Base-by-base conservation (phyloP, 2,888 invertebrate genomes). In the Chloromyia formosa region DNA sequence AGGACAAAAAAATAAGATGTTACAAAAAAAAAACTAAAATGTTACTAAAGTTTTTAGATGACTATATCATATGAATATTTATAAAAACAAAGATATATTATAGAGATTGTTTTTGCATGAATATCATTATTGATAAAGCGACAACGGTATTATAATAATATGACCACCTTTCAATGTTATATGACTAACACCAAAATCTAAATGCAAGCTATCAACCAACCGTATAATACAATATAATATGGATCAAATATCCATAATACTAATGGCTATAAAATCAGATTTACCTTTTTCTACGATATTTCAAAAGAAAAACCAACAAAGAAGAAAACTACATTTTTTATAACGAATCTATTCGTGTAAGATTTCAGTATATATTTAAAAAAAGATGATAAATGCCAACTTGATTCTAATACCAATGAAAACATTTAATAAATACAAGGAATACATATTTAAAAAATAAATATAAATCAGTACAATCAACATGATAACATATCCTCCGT, bases 41-140 rank as follows among this genome's bases (percentile, higher is more conserved):
- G 54, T 73, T 73, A 61, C 53, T 54, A 27, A 61, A 61, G 40
- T 58, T 71, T 71, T 71, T 71, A 71, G 71, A 71, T 16, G 71
- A 71, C 7, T 12, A 64, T 35, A 61, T 14, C 7, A 61, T 27
- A 54, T 35, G 54, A 27, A 69, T 54, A 64, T 20, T 27, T 69
- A 69, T 22, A 9, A 58, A 54, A 54, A 69, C 54, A 27, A 69
- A 53, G n/a, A 71, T 71, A 56, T 71, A 71, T 71, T 20, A 35
- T 56, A 54, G 9, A 71, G 35, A 10, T 66, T 66, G 62, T 22
- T 66, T 66, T 66, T 66, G 66, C 66, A 45, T 66, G 66, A 66
- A 14, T 66, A 66, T n/a, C 45, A 45, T 66, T 27, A 49, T 20
- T 66, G 45, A 66, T 49, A 66, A 27, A 20, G 45, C 66, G 45